Evolutionary conservation across 1,140 invertebrate genomes (phyloP).

Genomic region (Aphelenchoides avenae): DNA sequence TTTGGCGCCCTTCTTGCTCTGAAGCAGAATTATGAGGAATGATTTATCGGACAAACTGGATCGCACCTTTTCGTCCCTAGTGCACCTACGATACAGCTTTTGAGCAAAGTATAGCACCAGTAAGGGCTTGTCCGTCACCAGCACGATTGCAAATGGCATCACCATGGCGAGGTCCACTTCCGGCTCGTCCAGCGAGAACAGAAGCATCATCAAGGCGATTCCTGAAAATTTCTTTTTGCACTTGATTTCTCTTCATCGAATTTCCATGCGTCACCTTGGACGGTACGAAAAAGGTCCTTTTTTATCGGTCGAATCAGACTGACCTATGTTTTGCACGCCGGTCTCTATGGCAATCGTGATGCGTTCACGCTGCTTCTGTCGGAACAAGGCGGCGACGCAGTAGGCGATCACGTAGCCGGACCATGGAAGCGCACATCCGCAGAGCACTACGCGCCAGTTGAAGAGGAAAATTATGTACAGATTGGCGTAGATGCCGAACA

Average conservation of each 20-base stretch:
- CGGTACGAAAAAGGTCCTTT: no score
- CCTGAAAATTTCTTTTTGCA: no score
- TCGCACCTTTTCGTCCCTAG: slow-evolving; percentile 14
- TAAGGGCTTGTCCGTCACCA: slow-evolving; percentile 35
- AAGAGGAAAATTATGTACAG: slow-evolving; percentile 81
- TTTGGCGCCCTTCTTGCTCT: no score
- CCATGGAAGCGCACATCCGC: slow-evolving; percentile 57
- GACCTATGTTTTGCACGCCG: slow-evolving; percentile 62
- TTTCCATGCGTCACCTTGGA: no score
- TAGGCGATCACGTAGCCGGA: slow-evolving; percentile 60
- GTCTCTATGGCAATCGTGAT: slow-evolving; percentile 62
- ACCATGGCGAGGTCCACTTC: slow-evolving; percentile 31
- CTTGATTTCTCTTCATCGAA: no score
- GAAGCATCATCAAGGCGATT: slow-evolving; percentile 29
- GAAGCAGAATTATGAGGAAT: no score
- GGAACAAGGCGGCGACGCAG: slow-evolving; percentile 51
- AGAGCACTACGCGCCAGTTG: slow-evolving; percentile 64
- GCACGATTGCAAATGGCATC: slow-evolving; percentile 26
- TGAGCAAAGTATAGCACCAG: slow-evolving; percentile 22
- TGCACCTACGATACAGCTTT: not conserved
- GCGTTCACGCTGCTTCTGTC: slow-evolving; percentile 43
- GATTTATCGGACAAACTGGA: no score
- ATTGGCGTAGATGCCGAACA: slow-evolving; percentile 83
- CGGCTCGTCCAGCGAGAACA: slow-evolving; percentile 25
- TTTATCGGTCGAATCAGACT: no score